Evolutionary conservation across 2,113 vertebrate genomes (phyloP).

Genomic region (Desmodus rotundus): DNA sequence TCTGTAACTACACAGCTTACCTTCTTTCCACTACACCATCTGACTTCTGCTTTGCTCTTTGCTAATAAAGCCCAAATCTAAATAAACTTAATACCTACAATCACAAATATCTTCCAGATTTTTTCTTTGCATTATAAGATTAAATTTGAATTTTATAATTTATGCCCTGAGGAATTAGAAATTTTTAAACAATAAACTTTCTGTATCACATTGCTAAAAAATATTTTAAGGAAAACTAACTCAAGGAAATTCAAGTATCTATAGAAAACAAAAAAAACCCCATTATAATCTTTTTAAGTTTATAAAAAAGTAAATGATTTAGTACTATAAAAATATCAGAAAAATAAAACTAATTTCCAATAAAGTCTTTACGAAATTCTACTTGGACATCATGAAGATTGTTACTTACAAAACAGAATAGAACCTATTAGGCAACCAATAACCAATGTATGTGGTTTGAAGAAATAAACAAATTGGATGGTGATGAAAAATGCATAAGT

Average conservation of each 20-base stretch:
- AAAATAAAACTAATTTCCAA: conserved; percentile 5
- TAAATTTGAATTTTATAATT: background rate
- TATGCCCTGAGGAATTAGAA: background rate
- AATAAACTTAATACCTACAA: background rate
- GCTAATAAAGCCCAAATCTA: background rate
- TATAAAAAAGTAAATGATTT: background rate
- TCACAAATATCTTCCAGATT: background rate
- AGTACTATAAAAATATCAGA: background rate
- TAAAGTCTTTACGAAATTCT: conserved; percentile 17
- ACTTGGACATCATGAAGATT: background rate
- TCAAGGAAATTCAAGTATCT: conserved; percentile 8
- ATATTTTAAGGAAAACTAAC: background rate
- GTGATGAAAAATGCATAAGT: background rate
- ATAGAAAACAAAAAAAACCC: conserved; percentile 28
- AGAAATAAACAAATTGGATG: conserved; percentile 9
- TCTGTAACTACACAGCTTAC: background rate
- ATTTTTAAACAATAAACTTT: conserved; percentile 22
- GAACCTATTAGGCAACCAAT: conserved; percentile 8
- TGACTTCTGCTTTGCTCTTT: background rate
- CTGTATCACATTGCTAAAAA: background rate
- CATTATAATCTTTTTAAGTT: background rate
- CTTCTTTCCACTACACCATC: background rate
- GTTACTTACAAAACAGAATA: conserved; percentile 16
- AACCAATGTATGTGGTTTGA: background rate
- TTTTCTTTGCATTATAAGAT: background rate